A percentile compares a stretch with the other conserved stretches of the same genome.
phyloP scores from a whole-genome alignment of 2,888 invertebrate genomes.

The Pachliopta kotzebuea region DNA sequence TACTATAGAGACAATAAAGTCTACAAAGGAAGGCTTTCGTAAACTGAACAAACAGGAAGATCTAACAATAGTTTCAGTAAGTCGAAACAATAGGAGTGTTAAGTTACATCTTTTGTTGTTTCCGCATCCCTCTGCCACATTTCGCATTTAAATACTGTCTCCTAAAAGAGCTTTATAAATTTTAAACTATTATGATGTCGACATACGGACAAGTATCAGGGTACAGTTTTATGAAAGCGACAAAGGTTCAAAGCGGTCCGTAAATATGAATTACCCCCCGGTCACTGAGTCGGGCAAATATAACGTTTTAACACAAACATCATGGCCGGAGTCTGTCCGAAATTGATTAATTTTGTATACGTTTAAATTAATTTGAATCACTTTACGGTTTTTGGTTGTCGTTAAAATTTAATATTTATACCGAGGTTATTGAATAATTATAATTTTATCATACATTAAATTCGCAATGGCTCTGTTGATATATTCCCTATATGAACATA shows the following conservation, averaged over 20 bases:
- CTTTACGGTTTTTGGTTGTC: not conserved
- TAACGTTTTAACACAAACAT: conserved; percentile 1
- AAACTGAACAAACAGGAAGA: not conserved
- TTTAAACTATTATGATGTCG: conserved; percentile 1
- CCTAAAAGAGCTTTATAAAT: conserved; percentile 7
- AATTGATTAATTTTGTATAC: not conserved
- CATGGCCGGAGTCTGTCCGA: not conserved
- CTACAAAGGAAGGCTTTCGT: not conserved
- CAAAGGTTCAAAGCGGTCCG: conserved; percentile 1
- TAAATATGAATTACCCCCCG: not conserved
- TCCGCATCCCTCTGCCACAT: not conserved
- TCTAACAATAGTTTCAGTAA: conserved; percentile 8
- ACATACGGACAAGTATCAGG: not conserved
- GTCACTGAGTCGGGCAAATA: not conserved
- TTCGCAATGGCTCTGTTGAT: no score
- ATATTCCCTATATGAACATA: no score
- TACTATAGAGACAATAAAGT: not conserved
- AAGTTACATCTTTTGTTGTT: conserved; percentile 10
- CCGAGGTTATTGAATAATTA: not conserved
- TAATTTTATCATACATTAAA: not conserved
- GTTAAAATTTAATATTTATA: not conserved
- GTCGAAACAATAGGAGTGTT: not conserved
- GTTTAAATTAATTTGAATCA: not conserved
- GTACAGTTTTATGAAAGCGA: conserved; percentile 10
- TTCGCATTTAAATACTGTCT: conserved; percentile 1